These are phyloP conservation scores for Melanargia galathea DNA, from an alignment of 2,888 invertebrate species.

Conservation along the genomic window DNA sequence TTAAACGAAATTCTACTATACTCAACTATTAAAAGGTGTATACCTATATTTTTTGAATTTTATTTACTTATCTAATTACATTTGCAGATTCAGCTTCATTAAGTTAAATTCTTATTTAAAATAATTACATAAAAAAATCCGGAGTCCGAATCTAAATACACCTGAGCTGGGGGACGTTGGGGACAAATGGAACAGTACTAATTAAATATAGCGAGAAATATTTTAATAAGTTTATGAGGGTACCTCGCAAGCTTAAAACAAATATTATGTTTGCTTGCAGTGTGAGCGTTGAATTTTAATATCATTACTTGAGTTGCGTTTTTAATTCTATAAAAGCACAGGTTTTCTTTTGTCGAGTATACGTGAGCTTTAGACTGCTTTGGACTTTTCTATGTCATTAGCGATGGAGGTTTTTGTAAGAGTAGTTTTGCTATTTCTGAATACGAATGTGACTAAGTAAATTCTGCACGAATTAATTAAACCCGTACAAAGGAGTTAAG, in stretches of 20 bases:
- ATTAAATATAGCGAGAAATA: slow-evolving; percentile 80
- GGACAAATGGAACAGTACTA: slow-evolving; percentile 74
- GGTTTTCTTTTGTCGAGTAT: slow-evolving; percentile 54
- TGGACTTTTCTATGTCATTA: slow-evolving; percentile 40
- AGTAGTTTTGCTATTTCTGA: slow-evolving; percentile 21
- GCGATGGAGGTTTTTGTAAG: slow-evolving; percentile 37
- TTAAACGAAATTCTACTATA: not conserved
- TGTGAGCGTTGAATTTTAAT: slow-evolving; percentile 78
- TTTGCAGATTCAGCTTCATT: slow-evolving; percentile 14
- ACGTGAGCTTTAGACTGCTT: slow-evolving; percentile 36
- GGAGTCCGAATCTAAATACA: slow-evolving; percentile 52
- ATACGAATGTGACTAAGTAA: not conserved
- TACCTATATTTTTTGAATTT: not conserved
- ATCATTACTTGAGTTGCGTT: slow-evolving; percentile 74
- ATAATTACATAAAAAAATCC: slow-evolving; percentile 41
- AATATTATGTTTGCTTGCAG: slow-evolving; percentile 74
- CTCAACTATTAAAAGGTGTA: not conserved
- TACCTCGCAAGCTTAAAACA: slow-evolving; percentile 68
- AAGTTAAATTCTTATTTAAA: slow-evolving; percentile 30
- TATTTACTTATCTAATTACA: slow-evolving; percentile 7
- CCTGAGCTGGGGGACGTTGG: slow-evolving; percentile 61
- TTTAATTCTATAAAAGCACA: slow-evolving; percentile 77
- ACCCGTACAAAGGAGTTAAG: slow-evolving; percentile 12
- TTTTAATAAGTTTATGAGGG: slow-evolving; percentile 81
- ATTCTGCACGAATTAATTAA: slow-evolving; percentile 7